phyloP scores from a whole-genome alignment of 2,113 vertebrate species.

The Cettia cetti region DNA sequence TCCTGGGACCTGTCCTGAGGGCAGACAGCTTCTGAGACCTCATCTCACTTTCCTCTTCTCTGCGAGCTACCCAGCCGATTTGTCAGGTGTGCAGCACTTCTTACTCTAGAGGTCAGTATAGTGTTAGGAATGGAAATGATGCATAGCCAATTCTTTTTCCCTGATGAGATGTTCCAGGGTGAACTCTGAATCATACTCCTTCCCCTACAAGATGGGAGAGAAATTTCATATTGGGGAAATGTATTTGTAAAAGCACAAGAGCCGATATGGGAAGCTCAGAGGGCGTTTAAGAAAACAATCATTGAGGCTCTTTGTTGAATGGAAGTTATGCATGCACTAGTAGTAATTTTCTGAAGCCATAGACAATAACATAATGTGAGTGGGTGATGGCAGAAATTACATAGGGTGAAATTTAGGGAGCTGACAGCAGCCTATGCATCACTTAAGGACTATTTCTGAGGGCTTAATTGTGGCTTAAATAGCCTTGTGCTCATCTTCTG shows the following conservation, averaged over 20 bases:
- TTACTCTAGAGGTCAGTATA: slow-evolving; percentile 79
- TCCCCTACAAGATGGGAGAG: slow-evolving; percentile 23
- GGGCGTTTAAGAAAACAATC: slow-evolving; percentile 61
- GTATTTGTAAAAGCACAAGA: slow-evolving; percentile 59
- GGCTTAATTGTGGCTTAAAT: slow-evolving; percentile 30
- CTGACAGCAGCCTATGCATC: slow-evolving; percentile 49
- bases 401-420: slow-evolving; percentile 30
- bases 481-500: not conserved
- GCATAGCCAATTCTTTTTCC: not conserved
- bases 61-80: not conserved
- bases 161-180: slow-evolving; percentile 33
- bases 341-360: slow-evolving; percentile 54
- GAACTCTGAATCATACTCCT: slow-evolving; percentile 43
- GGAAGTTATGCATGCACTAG: slow-evolving; percentile 41
- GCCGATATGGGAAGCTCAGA: slow-evolving; percentile 49
- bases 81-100: slow-evolving; percentile 11
- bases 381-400: slow-evolving; percentile 37
- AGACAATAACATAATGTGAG: slow-evolving; percentile 48
- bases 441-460: slow-evolving; percentile 34
- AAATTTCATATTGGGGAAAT: slow-evolving; percentile 44
- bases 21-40: not conserved
- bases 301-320: slow-evolving; percentile 58
- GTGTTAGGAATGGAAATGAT: slow-evolving; percentile 69
- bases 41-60: not conserved
- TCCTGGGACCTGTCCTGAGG: not conserved